Percentiles rank a stretch among this genome's conserved stretches.
phyloP scores from a whole-genome alignment of 2,888 invertebrate species.

The Thyatira batis region DNA sequence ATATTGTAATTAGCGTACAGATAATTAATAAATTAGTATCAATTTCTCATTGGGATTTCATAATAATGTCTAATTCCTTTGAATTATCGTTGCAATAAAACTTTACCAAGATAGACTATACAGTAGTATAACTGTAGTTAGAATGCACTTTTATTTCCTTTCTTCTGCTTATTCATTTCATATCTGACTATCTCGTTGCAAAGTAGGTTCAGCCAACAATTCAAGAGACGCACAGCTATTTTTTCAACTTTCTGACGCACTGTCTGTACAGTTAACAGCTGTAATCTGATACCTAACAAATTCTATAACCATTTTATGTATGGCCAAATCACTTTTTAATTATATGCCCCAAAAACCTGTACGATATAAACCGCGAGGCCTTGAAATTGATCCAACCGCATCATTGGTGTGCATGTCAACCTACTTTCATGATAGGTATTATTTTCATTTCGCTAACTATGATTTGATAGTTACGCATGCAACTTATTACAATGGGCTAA shows the following conservation, averaged over 20 bases:
- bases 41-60: constrained; percentile 2
- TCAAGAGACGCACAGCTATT: neutral
- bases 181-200: no score
- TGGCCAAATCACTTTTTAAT: constrained; percentile 27
- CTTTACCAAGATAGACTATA: no score
- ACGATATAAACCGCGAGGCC: constrained; percentile 59
- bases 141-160: no score
- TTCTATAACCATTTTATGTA: constrained; percentile 12
- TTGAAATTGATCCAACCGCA: constrained; percentile 77
- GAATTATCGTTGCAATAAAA: neutral
- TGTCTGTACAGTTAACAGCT: neutral
- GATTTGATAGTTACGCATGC: constrained; percentile 7
- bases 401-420: constrained; percentile 60
- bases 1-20: constrained; percentile 35
- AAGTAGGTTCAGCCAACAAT: neutral
- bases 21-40: constrained; percentile 24
- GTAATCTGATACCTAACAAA: constrained; percentile 9
- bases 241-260: neutral
- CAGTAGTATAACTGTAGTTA: no score
- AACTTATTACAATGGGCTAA: constrained; percentile 17
- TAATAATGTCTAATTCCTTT: neutral
- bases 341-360: constrained; percentile 47
- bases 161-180: no score
- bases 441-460: constrained; percentile 31
- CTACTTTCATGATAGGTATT: constrained; percentile 52